These are phyloP conservation scores for Sitobion miscanthi DNA, from an alignment of 1,140 invertebrate species.

Conservation along the genomic window DNA sequence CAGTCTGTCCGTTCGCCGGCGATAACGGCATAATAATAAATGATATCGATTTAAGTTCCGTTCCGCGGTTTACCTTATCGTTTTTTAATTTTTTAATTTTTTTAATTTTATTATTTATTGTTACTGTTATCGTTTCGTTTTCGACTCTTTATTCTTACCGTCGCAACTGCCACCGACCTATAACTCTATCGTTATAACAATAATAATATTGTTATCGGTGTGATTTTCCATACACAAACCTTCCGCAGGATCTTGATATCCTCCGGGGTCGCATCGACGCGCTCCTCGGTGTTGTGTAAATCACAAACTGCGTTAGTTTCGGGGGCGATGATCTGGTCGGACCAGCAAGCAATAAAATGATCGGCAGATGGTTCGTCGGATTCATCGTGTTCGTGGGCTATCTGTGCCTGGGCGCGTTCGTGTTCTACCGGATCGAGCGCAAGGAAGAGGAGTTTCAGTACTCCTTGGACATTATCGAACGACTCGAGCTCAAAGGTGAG, in stretches of 20 bases:
- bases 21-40: background rate
- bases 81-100: conserved; percentile 71
- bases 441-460: conserved; percentile 69
- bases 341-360: conserved; percentile 60
- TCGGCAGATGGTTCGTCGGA: conserved; percentile 73
- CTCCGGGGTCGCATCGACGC: background rate
- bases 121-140: background rate
- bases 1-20: background rate
- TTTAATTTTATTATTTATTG: background rate
- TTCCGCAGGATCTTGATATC: background rate
- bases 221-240: background rate
- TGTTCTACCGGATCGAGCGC: conserved; percentile 80
- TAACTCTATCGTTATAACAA: background rate
- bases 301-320: conserved; percentile 46
- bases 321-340: conserved; percentile 76
- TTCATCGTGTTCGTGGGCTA: conserved; percentile 78
- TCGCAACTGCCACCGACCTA: background rate
- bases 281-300: background rate
- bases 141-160: background rate
- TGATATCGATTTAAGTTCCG: background rate
- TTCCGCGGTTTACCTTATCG: background rate
- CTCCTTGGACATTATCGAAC: conserved; percentile 67
- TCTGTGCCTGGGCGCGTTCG: conserved; percentile 75
- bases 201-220: background rate
- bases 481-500: conserved; percentile 73